Evolutionary conservation across 2,113 vertebrate species (phyloP), one percentile per base, ranked within the genome.

Genomic region (Lampris megalopsis): DNA sequence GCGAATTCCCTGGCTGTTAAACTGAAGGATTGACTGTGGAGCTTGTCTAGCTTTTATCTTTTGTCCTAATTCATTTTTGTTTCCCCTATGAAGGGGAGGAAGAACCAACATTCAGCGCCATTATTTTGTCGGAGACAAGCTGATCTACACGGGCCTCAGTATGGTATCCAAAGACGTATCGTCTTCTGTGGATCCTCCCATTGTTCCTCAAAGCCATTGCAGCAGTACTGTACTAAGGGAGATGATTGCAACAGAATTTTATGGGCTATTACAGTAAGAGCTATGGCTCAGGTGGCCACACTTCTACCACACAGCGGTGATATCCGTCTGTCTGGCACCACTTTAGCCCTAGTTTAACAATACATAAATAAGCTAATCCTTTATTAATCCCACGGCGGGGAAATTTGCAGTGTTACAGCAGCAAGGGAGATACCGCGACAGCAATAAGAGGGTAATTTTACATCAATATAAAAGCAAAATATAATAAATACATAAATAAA

Each of bases 1-100:
- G 77, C 80, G 87, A 89, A 88, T 87, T 86, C 89, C 92, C 76
- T 71, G 82, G 84, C 89, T 88, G 89, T 93, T 93, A 91, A 91
- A 91, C 88, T 90, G 86, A 94, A 87, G 73, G 85, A 92, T 91
- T 82, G 89, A 86, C 86, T 86, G 79, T 67, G 65, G 72, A 77
- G 77, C 88, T 87, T 91, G 90, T 90, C 87, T 79, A 77, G 86
- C 90, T 89, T 91, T 89, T 91, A 93, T 93, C 92, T 93, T 84
- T 84, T 75, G 78, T 73, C 82, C 88, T 91, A 89, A 90, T 90
- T 93, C 91, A 90, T 93, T 92, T 88, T 88, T 89, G 89, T 91
- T 90, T 80, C 81, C 82, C 60, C 73, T 62, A 72, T 74, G 81
- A 83, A 84, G 68, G 75, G 73, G 77, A 79, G 83, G 76, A 68